These are phyloP conservation scores for Copsychus sechellarum DNA, from an alignment of 2,113 vertebrate species.

Conservation along the genomic window DNA sequence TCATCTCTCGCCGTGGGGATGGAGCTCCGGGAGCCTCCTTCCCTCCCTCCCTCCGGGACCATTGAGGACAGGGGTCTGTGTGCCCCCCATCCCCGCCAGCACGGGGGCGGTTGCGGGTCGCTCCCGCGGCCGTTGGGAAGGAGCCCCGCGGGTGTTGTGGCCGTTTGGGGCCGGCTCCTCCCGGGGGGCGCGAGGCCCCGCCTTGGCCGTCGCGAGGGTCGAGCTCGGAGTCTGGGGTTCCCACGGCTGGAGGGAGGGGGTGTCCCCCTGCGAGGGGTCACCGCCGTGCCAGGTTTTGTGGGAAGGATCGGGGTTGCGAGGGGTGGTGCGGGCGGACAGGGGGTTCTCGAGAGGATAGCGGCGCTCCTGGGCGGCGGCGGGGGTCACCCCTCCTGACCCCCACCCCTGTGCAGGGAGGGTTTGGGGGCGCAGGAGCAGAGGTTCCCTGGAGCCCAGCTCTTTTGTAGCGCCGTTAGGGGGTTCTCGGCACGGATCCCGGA, in stretches of 20 bases:
- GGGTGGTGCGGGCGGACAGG: neutral
- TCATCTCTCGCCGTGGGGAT: neutral
- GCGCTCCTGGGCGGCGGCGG: neutral
- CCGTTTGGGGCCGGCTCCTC: neutral
- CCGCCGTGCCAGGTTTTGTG: neutral
- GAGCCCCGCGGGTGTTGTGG: neutral
- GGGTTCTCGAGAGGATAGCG: neutral
- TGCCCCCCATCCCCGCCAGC: neutral
- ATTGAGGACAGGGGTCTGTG: neutral
- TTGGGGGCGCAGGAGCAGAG: neutral
- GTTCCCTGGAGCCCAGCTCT: neutral
- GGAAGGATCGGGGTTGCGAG: no score
- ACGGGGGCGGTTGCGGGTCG: neutral
- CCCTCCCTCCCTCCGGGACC: neutral
- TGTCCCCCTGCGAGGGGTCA: neutral
- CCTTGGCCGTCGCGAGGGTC: neutral
- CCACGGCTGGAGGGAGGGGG: neutral
- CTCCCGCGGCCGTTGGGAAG: neutral
- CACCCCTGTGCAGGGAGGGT: no score
- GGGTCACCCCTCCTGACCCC: no score
- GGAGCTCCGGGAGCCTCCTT: neutral
- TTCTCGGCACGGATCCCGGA: conserved; percentile 31
- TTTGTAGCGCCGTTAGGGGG: neutral
- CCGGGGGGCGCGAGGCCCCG: neutral
- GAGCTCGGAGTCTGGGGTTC: neutral